These are phyloP conservation scores for Cassiopea xamachana DNA, from an alignment of 30 jellyfish, hydroid and myxozoan genomes.

Conservation along the genomic window DNA sequence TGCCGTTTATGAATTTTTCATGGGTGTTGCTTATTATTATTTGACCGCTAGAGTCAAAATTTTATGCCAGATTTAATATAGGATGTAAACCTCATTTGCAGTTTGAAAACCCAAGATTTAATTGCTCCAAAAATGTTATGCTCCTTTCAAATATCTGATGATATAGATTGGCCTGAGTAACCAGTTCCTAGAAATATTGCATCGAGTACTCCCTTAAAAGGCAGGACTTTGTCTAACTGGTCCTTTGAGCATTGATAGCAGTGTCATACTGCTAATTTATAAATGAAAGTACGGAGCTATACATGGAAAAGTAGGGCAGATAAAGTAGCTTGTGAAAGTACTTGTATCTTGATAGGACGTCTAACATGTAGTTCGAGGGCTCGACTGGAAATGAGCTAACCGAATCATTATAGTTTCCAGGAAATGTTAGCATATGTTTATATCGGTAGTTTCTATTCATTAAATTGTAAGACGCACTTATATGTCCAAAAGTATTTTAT, in stretches of 20 bases:
- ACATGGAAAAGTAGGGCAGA: no score
- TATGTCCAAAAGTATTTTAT: no score
- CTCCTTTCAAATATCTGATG: background rate
- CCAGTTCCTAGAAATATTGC: background rate
- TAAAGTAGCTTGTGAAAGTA: no score
- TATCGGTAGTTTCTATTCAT: background rate
- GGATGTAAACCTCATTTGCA: conserved; percentile 1
- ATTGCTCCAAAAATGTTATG: background rate
- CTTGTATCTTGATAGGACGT: no score
- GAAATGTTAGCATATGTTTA: no score
- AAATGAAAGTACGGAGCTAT: no score
- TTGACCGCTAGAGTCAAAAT: no score
- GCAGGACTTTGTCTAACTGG: conserved; percentile 22
- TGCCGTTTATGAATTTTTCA: no score
- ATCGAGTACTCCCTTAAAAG: conserved; percentile 35
- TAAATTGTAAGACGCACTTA: background rate
- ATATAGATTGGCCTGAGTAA: background rate
- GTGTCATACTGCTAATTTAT: background rate
- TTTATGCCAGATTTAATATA: background rate
- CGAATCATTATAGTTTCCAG: no score
- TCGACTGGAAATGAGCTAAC: no score
- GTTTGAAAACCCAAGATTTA: background rate
- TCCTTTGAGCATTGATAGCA: conserved; percentile 38
- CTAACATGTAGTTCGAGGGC: no score
- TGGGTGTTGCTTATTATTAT: no score